Evolutionary conservation across 2,888 invertebrate genomes (phyloP).

Genomic region (Drepanosiphum platanoidis): DNA sequence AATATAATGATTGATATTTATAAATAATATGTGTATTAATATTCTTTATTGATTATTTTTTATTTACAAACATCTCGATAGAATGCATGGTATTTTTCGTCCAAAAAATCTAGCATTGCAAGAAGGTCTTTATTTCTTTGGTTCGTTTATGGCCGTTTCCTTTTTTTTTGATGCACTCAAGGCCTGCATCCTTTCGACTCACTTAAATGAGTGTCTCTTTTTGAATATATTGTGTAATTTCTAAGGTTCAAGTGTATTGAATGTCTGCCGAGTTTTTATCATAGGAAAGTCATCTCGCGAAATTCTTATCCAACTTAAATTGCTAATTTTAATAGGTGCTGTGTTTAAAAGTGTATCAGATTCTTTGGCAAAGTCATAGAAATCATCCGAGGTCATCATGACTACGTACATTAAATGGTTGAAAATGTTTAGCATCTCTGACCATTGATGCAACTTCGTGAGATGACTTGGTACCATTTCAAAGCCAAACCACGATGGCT

Average conservation of each 20-base stretch:
- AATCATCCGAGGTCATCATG: slow-evolving; percentile 23
- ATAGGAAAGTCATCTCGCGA: slow-evolving; percentile 9
- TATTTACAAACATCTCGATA: slow-evolving; percentile 4
- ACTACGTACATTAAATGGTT: slow-evolving; percentile 25
- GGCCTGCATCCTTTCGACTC: neutral
- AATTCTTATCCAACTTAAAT: slow-evolving; percentile 15
- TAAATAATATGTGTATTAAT: slow-evolving; percentile 1
- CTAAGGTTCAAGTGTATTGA: slow-evolving; percentile 11
- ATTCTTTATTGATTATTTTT: neutral
- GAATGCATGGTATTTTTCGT: slow-evolving; percentile 18
- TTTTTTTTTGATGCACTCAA: neutral
- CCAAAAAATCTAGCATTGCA: slow-evolving; percentile 2
- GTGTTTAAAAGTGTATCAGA: slow-evolving; percentile 6
- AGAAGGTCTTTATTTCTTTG: neutral
- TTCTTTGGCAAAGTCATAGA: slow-evolving; percentile 33
- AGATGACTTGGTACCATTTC: slow-evolving; percentile 16
- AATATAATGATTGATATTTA: slow-evolving; percentile 4
- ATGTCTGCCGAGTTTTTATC: neutral
- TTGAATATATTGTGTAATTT: slow-evolving; percentile 11
- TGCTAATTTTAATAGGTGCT: slow-evolving; percentile 26
- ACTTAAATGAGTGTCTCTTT: slow-evolving; percentile 14
- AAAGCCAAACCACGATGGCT: slow-evolving; percentile 17
- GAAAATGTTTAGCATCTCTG: slow-evolving; percentile 34
- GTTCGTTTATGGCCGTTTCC: slow-evolving; percentile 4
- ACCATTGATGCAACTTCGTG: slow-evolving; percentile 10